Evolutionary conservation across 92 coral and sea anemone species (phyloP), one percentile per base, ranked within the genome.

Genomic region (Paragorgia papillata): DNA sequence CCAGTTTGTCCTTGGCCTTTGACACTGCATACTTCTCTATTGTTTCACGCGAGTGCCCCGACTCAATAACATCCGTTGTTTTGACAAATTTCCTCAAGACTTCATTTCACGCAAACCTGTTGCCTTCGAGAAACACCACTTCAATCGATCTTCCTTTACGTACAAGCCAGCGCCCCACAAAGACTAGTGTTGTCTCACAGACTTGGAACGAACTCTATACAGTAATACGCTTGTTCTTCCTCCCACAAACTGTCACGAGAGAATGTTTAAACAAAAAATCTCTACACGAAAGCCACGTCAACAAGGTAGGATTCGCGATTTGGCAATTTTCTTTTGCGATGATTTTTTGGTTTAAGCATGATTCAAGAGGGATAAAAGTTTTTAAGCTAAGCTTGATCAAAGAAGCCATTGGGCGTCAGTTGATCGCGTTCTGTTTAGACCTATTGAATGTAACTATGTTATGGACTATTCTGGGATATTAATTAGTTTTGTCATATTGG

Each of bases 1-100:
- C 15, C 51, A 54, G 24, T 51, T 19, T 70, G 57, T 20, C 78
- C 78, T 71, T 71, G 78, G 78, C 78, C 78, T 71, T 71, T 56
- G 54, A 26, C 60, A 27, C 27, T n/a, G 28, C 9, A 39, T 66
- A 48, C 75, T 37, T 68, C 33, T 32, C 78, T 54, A 51, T 71
- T 71, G 78, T 71, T 54, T 31, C 29, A 50, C 15, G 22, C 40
- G 63, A 33, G 28, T 55, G 64, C 27, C 54, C 30, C 31, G 32
- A 34, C 63, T 54, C 43, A 55, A 71, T 9, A 53, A 71, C 78
- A 51, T 71, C 78, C 78, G 78, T 53, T 71, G 63, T 68, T 44
- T 68, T 68, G 75, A 68, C 75, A 68, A 44, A n/a, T 27, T 32
- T 37, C 22, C 20, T 68, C 46, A 39, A 51, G 0, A 27, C 32